A percentile compares a stretch with the other conserved stretches of the same genome.
These are phyloP conservation scores for Solenopsis invicta DNA, from an alignment of 1,140 invertebrate genomes.

Conservation along the genomic window DNA sequence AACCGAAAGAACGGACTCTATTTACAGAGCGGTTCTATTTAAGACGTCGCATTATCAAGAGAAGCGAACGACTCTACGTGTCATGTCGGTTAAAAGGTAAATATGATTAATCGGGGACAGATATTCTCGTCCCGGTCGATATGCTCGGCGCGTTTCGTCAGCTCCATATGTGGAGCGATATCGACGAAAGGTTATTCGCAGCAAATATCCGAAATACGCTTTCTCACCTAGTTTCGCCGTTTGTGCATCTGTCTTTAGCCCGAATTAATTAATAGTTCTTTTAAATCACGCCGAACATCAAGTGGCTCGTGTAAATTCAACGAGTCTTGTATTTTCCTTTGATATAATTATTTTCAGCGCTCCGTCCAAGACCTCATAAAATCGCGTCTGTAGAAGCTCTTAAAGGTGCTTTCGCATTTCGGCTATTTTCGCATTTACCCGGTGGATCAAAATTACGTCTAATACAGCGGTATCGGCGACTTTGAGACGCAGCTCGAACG, in stretches of 20 bases:
- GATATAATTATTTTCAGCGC: conserved; percentile 4
- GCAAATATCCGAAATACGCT: conserved; percentile 35
- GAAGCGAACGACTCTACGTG: conserved; percentile 18
- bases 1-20: conserved; percentile 5
- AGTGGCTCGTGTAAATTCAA: neutral
- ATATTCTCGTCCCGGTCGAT: conserved; percentile 11
- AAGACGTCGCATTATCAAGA: conserved; percentile 20
- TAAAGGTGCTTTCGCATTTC: neutral
- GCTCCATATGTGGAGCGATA: conserved; percentile 29
- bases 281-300: neutral
- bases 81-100: conserved; percentile 74
- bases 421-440: neutral
- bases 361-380: neutral
- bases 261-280: conserved; percentile 45
- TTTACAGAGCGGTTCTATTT: conserved; percentile 47
- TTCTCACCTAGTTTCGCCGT: conserved; percentile 37
- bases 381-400: neutral
- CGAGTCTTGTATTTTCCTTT: neutral
- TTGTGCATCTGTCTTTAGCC: neutral
- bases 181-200: conserved; percentile 53
- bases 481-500: conserved; percentile 2
- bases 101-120: conserved; percentile 68
- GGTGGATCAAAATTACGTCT: conserved; percentile 29
- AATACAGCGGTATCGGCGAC: neutral
- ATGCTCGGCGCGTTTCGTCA: conserved; percentile 24